Evolutionary conservation across 2,888 invertebrate genomes (phyloP).

Genomic region (Diadegma fenestrale): DNA sequence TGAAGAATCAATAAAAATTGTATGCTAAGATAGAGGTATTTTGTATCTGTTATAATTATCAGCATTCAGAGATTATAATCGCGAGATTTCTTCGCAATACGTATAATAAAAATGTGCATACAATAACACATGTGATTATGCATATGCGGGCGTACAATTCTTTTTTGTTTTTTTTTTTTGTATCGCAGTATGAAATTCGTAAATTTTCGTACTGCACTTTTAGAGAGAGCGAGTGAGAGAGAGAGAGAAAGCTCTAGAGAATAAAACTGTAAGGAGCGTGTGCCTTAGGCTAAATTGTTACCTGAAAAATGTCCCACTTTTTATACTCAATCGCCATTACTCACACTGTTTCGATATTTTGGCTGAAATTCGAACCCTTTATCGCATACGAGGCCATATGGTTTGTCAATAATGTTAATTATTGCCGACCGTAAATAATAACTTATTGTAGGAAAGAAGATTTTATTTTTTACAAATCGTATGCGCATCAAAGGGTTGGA

Average conservation of each 20-base stretch:
- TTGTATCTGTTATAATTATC: conserved; percentile 36
- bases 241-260: not conserved
- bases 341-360: conserved; percentile 4
- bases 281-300: conserved; percentile 13
- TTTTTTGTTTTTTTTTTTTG: conserved; percentile 14
- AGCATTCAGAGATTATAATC: conserved; percentile 42
- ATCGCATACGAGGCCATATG: conserved; percentile 8
- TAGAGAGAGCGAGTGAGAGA: not conserved
- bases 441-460: not conserved
- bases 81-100: conserved; percentile 34
- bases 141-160: conserved; percentile 18
- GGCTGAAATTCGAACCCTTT: conserved; percentile 3
- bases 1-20: conserved; percentile 29
- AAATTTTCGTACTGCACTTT: conserved; percentile 8
- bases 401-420: not conserved
- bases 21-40: conserved; percentile 46
- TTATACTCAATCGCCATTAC: conserved; percentile 10
- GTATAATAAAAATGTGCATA: conserved; percentile 65
- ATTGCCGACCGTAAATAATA: not conserved
- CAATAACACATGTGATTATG: conserved; percentile 77
- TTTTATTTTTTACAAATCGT: conserved; percentile 8
- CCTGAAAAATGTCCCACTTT: conserved; percentile 15
- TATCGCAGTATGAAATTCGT: not conserved
- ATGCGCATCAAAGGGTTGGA: not conserved
- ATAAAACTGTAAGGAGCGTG: conserved; percentile 5